Evolutionary conservation across 2,888 invertebrate species (phyloP).

Genomic region (Morpho achilles): DNA sequence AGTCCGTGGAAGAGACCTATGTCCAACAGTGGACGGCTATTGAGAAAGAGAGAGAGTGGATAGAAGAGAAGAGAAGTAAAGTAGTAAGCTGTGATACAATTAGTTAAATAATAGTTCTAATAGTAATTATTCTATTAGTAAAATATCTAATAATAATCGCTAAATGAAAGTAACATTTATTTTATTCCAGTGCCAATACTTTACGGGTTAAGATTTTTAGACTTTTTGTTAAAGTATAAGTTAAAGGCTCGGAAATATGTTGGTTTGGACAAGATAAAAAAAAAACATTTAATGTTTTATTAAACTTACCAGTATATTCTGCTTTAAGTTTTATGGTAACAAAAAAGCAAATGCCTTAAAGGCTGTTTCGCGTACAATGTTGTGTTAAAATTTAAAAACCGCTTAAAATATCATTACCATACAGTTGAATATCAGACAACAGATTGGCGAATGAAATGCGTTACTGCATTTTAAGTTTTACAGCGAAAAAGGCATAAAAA

Average conservation of each 20-base stretch:
- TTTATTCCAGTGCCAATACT: too few species aligned
- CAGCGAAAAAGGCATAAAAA: constrained; percentile 49
- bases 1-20: too few species aligned
- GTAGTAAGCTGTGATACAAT: not conserved
- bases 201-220: too few species aligned
- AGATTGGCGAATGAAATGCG: constrained; percentile 15
- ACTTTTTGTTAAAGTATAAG: too few species aligned
- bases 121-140: too few species aligned
- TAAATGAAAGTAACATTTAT: too few species aligned
- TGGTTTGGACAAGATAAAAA: too few species aligned
- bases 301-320: too few species aligned
- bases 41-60: not conserved
- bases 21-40: too few species aligned
- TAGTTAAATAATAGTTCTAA: too few species aligned
- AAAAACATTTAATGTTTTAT: constrained; percentile 2
- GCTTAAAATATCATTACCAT: constrained; percentile 18
- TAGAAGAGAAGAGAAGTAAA: not conserved
- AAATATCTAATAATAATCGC: too few species aligned
- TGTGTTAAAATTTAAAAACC: constrained; percentile 12
- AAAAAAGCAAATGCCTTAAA: constrained; percentile 7
- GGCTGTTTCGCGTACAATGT: constrained; percentile 5
- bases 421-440: constrained; percentile 13
- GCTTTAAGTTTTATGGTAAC: not conserved
- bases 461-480: constrained; percentile 37
- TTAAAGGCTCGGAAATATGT: too few species aligned